phyloP scores from a whole-genome alignment of 2,888 invertebrate genomes.

The Netelia inedita region DNA sequence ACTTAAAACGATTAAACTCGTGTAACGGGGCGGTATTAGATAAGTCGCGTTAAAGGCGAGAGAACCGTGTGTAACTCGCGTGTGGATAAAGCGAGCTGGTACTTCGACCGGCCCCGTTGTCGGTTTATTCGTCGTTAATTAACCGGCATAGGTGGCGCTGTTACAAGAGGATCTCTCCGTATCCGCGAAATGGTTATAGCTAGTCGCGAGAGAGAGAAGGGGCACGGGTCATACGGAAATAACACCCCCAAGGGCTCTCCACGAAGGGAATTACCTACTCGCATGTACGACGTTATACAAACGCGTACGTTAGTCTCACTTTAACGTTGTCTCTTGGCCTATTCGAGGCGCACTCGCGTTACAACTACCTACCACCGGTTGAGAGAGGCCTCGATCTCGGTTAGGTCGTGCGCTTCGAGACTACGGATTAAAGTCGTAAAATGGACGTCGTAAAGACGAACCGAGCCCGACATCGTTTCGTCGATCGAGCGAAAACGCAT shows the following conservation, averaged over 20 bases:
- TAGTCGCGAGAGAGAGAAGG: slow-evolving; percentile 1
- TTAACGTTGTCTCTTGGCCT: slow-evolving; percentile 22
- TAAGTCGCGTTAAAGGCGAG: too few relatives aligned
- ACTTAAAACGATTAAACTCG: not conserved
- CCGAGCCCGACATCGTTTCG: not conserved
- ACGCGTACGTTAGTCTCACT: not conserved
- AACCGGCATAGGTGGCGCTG: not conserved
- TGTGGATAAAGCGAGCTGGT: not conserved
- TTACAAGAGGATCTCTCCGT: not conserved
- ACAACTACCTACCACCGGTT: slow-evolving; percentile 2
- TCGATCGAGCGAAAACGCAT: slow-evolving; percentile 16
- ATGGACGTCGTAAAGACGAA: slow-evolving; percentile 57
- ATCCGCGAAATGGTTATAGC: slow-evolving; percentile 7
- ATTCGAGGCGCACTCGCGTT: slow-evolving; percentile 23
- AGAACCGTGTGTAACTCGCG: not conserved
- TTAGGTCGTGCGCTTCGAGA: slow-evolving; percentile 8
- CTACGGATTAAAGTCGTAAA: slow-evolving; percentile 68
- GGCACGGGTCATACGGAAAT: not conserved
- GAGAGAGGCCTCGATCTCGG: not conserved
- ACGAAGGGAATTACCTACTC: slow-evolving; percentile 38
- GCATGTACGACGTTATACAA: slow-evolving; percentile 31
- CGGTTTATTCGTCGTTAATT: slow-evolving; percentile 40
- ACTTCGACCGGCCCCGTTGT: not conserved
- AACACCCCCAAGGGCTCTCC: not conserved
- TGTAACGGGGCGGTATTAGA: too few relatives aligned